These are phyloP conservation scores for Morphnarchus princeps DNA, from an alignment of 2,113 vertebrate genomes.

Conservation along the genomic window DNA sequence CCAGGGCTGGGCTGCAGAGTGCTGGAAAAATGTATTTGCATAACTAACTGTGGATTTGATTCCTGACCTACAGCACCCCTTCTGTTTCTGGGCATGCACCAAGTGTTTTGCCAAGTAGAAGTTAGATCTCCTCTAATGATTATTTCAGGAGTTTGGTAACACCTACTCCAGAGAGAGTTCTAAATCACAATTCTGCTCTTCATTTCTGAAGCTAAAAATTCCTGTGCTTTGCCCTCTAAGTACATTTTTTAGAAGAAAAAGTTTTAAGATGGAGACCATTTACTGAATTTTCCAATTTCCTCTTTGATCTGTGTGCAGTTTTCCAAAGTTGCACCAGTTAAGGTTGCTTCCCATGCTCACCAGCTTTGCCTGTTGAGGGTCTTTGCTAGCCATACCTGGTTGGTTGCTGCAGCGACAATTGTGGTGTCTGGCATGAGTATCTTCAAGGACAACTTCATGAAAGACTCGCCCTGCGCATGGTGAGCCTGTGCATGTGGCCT, in stretches of 20 bases:
- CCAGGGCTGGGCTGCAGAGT: background rate
- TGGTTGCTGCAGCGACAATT: background rate
- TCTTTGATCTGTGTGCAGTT: background rate
- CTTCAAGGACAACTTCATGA: background rate
- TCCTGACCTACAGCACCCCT: background rate
- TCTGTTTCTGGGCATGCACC: background rate
- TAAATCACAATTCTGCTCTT: background rate
- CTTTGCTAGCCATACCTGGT: background rate
- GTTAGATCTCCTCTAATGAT: background rate
- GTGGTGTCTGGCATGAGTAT: background rate
- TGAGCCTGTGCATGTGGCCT: background rate
- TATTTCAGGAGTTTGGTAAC: background rate
- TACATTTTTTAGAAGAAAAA: background rate
- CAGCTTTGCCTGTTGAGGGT: background rate
- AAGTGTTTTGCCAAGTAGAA: background rate
- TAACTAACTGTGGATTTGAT: background rate
- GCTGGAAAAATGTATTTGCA: background rate
- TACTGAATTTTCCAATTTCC: background rate
- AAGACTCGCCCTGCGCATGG: rapidly evolving
- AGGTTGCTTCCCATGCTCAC: background rate
- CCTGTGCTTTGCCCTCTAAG: background rate
- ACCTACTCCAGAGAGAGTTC: background rate
- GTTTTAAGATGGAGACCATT: background rate
- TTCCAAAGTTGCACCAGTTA: background rate
- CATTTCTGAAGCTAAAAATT: background rate